Base-by-base conservation (phyloP, 1,140 invertebrate species). In the Pristionchus pacificus region DNA sequence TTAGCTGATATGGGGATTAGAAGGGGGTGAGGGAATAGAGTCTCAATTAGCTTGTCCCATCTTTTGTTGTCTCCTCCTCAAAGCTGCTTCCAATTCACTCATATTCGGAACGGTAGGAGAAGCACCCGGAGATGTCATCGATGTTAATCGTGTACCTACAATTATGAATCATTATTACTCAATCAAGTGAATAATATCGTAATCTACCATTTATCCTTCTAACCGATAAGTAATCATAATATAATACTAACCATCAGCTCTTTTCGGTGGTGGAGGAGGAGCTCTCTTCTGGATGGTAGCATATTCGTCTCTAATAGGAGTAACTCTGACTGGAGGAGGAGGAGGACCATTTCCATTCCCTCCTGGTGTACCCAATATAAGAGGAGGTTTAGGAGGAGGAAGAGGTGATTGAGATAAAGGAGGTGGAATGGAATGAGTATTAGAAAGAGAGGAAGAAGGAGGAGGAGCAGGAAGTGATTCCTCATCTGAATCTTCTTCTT, bases 241-340 rank as follows among this genome's bases (percentile, higher is more conserved):
- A n/a, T n/a, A n/a, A n/a, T n/a, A n/a, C n/a, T n/a, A n/a, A n/a
- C n/a, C 61, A 31, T 76, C 76, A 0, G 81, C 72, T 32, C 80
- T 58, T 65, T 80, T 83, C 55, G 81, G 81, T 24, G 80, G 80
- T 13, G 81, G 81, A 30, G 81, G 80, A 27, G 80, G 81, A 27
- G 74, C 69, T 33, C 58, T 71, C 60, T 76, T 74, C 28, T 29
- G 68, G 28, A 31, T 29, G 25, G 55, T 68, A 75, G 29, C 71
- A n/a, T 31, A 24, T 10, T 71, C 59, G 24, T 33, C 30, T 55
- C n/a, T 0, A 14, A 6, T 62, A 2, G 38, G 58, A 58, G 24
- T 63, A 25, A n/a, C 15, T 49, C 27, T 25, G 63, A 33, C 1
- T 62, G n/a, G 14, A 61, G 68, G 31, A 69, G 61, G 49, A 30